Evolutionary conservation across 1,140 invertebrate species (phyloP).

Genomic region (Campodea augens): DNA sequence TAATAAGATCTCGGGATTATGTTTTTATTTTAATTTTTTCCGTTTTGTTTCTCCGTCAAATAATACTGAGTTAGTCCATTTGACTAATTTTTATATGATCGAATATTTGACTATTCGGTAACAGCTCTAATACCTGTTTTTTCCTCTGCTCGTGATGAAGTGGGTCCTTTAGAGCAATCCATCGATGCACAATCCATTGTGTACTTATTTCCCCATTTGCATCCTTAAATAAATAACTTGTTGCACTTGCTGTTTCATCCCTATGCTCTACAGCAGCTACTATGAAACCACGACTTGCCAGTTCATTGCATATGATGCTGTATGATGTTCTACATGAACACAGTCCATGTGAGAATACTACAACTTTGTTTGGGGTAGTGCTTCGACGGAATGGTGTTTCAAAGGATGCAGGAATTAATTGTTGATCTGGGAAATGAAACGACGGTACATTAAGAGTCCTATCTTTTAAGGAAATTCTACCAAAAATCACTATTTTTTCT

Average conservation of each 20-base stretch:
- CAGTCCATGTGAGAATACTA: slow-evolving; percentile 46
- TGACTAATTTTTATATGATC: too few species aligned
- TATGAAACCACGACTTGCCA: slow-evolving; percentile 43
- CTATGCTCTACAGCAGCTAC: slow-evolving; percentile 43
- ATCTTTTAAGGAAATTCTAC: background rate
- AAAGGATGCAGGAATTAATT: slow-evolving; percentile 33
- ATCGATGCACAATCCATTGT: slow-evolving; percentile 19
- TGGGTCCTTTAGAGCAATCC: slow-evolving; percentile 18
- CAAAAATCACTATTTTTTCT: slow-evolving; percentile 4
- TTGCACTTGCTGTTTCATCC: slow-evolving; percentile 34
- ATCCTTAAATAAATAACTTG: slow-evolving; percentile 27
- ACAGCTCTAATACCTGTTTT: slow-evolving; percentile 22
- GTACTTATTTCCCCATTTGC: slow-evolving; percentile 19
- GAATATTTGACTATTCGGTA: too few species aligned
- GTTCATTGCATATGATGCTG: slow-evolving; percentile 33
- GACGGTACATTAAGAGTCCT: background rate
- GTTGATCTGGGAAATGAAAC: slow-evolving; percentile 20
- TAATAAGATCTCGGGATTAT: too few species aligned
- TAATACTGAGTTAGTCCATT: too few species aligned
- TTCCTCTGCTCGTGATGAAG: slow-evolving; percentile 22
- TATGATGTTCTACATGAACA: slow-evolving; percentile 39
- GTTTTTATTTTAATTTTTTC: too few species aligned
- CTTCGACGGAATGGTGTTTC: slow-evolving; percentile 23
- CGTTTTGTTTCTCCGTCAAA: too few species aligned
- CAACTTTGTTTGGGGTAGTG: slow-evolving; percentile 31